Evolutionary conservation across 2,113 vertebrate genomes (phyloP).

Genomic region (Puffinus mauretanicus): DNA sequence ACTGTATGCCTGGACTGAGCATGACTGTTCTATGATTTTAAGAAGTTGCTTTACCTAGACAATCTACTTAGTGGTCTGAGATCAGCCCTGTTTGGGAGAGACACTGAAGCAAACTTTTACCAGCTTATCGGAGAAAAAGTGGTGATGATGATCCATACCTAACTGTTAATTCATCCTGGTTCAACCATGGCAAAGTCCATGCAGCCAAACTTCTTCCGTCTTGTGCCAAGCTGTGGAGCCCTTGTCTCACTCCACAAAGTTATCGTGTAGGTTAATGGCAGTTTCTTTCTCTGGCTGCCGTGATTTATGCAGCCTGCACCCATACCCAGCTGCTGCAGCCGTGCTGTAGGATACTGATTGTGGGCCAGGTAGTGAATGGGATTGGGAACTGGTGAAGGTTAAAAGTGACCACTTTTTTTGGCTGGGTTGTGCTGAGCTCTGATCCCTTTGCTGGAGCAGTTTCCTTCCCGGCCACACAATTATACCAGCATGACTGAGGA

Average conservation of each 20-base stretch:
- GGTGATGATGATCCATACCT: background rate
- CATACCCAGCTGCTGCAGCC: background rate
- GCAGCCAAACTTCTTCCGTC: background rate
- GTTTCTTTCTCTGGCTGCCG: background rate
- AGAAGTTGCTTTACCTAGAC: background rate
- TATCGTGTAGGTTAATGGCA: background rate
- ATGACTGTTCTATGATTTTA: background rate
- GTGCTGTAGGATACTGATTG: background rate
- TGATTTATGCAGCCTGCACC: background rate
- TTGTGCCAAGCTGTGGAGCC: background rate
- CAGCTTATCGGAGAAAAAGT: background rate
- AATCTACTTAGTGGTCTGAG: background rate
- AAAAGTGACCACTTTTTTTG: background rate
- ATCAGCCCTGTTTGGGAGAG: background rate
- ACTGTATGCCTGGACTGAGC: background rate
- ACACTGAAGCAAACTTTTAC: background rate
- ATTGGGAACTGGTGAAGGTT: background rate
- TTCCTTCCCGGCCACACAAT: background rate
- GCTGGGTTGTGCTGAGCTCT: background rate
- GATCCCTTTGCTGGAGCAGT: background rate
- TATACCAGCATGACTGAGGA: background rate
- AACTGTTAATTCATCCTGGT: background rate
- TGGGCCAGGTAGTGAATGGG: background rate
- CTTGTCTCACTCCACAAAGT: background rate
- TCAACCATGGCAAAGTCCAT: background rate